Evolutionary conservation across 2,113 vertebrate species (phyloP).

Genomic region (Leucoraja erinaceus): DNA sequence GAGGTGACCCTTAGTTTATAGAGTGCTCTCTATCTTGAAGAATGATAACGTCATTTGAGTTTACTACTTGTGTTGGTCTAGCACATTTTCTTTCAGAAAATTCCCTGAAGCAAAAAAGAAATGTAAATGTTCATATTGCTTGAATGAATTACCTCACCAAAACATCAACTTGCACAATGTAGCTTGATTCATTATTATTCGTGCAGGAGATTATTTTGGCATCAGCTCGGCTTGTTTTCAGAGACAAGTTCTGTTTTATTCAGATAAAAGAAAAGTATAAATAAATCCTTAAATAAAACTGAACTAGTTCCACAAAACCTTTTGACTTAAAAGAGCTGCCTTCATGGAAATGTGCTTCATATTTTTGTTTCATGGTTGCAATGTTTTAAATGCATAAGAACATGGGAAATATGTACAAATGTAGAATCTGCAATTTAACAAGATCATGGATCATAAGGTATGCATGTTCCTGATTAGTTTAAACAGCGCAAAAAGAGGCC

Average conservation of each 20-base stretch:
- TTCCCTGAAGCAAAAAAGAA: slow-evolving; percentile 32
- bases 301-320: neutral
- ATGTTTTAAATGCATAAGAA: neutral
- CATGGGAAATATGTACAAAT: neutral
- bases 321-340: neutral
- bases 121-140: neutral
- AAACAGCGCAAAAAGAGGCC: too few relatives aligned
- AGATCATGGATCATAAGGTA: neutral
- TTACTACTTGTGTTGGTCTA: neutral
- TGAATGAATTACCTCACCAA: slow-evolving; percentile 18
- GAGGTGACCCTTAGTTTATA: neutral
- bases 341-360: neutral
- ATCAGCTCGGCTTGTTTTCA: neutral
- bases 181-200: neutral
- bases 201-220: neutral
- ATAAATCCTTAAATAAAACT: too few relatives aligned
- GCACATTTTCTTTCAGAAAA: slow-evolving; percentile 21
- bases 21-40: neutral
- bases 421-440: neutral
- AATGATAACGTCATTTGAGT: neutral
- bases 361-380: neutral
- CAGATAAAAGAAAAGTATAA: neutral
- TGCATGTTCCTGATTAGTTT: too few relatives aligned
- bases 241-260: neutral
- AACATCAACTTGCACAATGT: neutral